Base-by-base conservation (phyloP, 2,888 invertebrate species). In the Scaptomyza flava region DNA sequence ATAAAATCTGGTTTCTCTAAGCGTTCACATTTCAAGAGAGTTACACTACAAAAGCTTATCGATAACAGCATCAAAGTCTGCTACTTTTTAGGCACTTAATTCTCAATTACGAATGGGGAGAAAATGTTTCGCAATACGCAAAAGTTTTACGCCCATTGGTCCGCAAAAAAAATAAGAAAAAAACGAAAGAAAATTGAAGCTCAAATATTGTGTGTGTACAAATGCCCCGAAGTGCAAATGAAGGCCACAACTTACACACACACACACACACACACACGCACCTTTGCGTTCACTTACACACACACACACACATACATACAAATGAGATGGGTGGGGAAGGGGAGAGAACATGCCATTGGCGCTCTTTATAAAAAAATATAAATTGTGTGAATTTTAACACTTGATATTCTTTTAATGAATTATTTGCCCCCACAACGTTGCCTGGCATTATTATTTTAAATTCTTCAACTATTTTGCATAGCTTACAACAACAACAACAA, bases 371-470 rank as follows among this genome's bases (percentile, higher is more conserved):
- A 27, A 5, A 3, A 27, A 27, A 73, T 65, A 65, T 53, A 85
- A 82, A 87, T 87, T 87, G 82, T 88, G 83, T 88, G 83, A 83
- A 88, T 88, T 86, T 83, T 86, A 83, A 88, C 83, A 83, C 83
- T 83, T 83, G 84, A 88, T 85, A 85, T 85, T 82, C 88, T 77
- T 82, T 82, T 87, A 82, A 82, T 82, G 78, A 82, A 82, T 87
- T 87, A 81, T 85, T 87, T 71, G 70, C 58, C 82, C 82, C 62
- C 54, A 59, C 66, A 77, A 70, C 64, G 61, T 78, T 74, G 56
- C 7, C 46, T 52, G 64, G 77, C 57, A 74, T 85, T 85, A 87
- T 82, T 27, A 27, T 27, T 27, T 82, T 87, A 82, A 79, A 87
- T 82, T 85, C 75, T 87, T 79, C 73, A 79, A 85, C 87, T 82